Percentiles rank a stretch among this genome's conserved stretches.
These are phyloP conservation scores for Pogonognathellus flavescens DNA, from an alignment of 1,140 invertebrate genomes.

Conservation along the genomic window DNA sequence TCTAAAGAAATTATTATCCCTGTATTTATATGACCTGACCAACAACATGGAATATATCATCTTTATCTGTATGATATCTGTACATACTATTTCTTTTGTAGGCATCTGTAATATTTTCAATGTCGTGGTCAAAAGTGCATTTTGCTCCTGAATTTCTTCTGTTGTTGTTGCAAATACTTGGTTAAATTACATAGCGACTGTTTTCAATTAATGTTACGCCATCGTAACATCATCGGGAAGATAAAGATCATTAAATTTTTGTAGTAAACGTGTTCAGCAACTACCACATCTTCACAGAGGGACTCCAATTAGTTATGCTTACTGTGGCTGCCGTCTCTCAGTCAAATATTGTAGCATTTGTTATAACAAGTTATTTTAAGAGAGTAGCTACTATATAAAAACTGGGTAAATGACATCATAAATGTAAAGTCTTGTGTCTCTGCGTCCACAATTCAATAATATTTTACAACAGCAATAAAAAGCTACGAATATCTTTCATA, in stretches of 20 bases:
- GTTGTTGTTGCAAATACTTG: not conserved
- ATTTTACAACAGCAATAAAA: too few relatives aligned
- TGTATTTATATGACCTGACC: too few relatives aligned
- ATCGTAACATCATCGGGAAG: not conserved
- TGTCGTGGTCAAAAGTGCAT: constrained; percentile 44
- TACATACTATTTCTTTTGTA: not conserved
- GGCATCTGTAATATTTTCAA: constrained; percentile 1
- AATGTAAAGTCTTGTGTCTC: too few relatives aligned
- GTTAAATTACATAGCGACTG: not conserved
- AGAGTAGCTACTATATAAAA: too few relatives aligned
- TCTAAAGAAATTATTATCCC: not conserved
- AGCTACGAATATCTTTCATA: too few relatives aligned
- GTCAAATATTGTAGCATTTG: too few relatives aligned
- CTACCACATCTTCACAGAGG: not conserved
- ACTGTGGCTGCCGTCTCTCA: not conserved
- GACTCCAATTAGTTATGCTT: not conserved
- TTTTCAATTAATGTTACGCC: not conserved
- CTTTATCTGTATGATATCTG: too few relatives aligned
- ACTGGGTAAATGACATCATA: too few relatives aligned
- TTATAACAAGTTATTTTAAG: too few relatives aligned
- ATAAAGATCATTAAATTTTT: not conserved
- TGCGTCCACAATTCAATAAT: too few relatives aligned
- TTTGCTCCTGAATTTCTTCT: constrained; percentile 31
- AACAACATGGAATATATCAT: too few relatives aligned
- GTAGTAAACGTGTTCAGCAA: not conserved